Evolutionary conservation across 2,888 invertebrate genomes (phyloP).

Genomic region (Ophonus ardosiacus): DNA sequence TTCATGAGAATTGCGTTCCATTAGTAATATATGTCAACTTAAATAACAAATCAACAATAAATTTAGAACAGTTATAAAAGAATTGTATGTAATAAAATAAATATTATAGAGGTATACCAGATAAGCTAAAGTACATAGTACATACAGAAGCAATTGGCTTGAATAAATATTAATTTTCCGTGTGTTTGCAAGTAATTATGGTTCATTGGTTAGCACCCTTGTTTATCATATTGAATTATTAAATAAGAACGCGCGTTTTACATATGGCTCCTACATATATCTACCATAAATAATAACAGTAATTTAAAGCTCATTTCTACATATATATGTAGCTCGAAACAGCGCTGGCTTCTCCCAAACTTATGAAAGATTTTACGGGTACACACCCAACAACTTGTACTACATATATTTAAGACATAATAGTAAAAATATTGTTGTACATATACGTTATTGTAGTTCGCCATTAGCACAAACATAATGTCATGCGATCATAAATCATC

Average conservation of each 20-base stretch:
- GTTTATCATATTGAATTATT: background rate
- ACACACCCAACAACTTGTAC: too few species aligned
- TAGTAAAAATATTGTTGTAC: too few species aligned
- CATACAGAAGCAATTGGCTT: background rate
- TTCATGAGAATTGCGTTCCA: too few species aligned
- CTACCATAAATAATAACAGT: background rate
- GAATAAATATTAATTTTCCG: background rate
- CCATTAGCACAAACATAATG: too few species aligned
- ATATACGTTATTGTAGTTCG: too few species aligned
- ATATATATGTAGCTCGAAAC: too few species aligned
- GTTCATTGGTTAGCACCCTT: background rate
- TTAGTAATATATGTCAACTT: too few species aligned
- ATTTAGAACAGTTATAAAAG: background rate
- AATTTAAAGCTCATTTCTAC: background rate
- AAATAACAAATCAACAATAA: too few species aligned
- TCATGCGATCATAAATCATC: too few species aligned
- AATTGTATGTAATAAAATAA: background rate
- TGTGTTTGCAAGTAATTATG: background rate
- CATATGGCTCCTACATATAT: background rate
- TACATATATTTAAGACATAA: too few species aligned
- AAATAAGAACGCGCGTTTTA: background rate
- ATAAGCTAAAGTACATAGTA: background rate
- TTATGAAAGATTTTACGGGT: too few species aligned
- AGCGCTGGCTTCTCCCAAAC: too few species aligned
- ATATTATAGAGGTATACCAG: background rate